These are phyloP conservation scores for Sus scrofa DNA, from an alignment of 2,113 vertebrate genomes.

Conservation along the genomic window DNA sequence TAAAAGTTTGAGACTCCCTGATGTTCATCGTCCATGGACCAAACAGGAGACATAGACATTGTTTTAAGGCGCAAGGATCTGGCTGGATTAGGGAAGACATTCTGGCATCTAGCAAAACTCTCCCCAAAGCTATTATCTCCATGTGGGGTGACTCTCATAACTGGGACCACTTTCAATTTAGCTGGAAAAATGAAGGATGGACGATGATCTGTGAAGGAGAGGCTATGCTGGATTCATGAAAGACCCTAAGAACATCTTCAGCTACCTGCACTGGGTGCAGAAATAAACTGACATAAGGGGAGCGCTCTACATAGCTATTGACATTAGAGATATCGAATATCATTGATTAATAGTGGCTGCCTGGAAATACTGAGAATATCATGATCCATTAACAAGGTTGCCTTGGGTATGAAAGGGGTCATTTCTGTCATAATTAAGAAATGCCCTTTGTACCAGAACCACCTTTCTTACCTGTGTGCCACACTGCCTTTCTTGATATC, in stretches of 20 bases:
- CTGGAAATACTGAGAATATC: not conserved
- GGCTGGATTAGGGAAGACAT: not conserved
- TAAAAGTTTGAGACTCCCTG: not conserved
- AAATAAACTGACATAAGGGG: not conserved
- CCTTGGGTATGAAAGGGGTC: not conserved
- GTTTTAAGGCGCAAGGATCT: not conserved
- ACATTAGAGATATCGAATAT: not conserved
- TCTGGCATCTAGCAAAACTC: not conserved
- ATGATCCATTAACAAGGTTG: not conserved
- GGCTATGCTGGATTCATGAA: not conserved
- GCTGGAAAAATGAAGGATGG: not conserved
- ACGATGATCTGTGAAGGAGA: not conserved
- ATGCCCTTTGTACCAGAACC: not conserved
- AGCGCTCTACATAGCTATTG: not conserved
- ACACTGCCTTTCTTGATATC: slow-evolving; percentile 99
- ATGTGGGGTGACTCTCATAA: not conserved
- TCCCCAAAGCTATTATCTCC: not conserved
- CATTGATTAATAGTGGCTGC: not conserved
- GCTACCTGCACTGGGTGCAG: not conserved
- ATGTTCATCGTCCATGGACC: not conserved
- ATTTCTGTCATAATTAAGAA: slow-evolving; percentile 8
- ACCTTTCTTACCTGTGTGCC: slow-evolving; percentile 94
- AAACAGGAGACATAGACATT: not conserved
- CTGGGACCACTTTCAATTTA: not conserved
- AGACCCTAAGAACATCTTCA: not conserved